Evolutionary conservation across 2,797 vertebrate genomes (phyloP).

Genomic region (Megaceryle alcyon): DNA sequence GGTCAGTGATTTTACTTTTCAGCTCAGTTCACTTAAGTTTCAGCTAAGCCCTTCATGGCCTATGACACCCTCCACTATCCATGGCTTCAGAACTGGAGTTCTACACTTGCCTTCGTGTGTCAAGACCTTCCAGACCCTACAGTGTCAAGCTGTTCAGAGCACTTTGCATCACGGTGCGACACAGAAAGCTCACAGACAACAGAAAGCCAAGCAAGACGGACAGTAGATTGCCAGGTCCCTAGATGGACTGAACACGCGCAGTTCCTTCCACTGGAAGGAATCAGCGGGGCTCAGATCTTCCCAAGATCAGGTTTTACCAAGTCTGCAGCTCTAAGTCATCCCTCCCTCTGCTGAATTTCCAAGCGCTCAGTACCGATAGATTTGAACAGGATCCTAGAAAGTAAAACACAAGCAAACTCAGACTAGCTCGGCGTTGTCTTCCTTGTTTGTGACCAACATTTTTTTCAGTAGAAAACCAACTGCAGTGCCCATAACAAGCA

Average conservation of each 20-base stretch:
- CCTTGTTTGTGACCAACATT: background rate
- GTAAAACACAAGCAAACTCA: background rate
- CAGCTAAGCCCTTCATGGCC: background rate
- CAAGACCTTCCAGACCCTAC: background rate
- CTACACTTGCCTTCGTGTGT: background rate
- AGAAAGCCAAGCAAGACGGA: background rate
- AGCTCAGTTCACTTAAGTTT: no score
- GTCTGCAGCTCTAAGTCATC: background rate
- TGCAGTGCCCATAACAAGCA: background rate
- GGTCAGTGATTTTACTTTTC: no score
- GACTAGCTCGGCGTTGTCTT: background rate
- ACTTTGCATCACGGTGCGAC: background rate
- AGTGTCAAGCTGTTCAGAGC: background rate
- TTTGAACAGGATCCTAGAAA: background rate
- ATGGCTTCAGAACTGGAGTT: background rate
- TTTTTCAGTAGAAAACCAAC: background rate
- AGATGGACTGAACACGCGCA: background rate
- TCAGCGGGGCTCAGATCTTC: background rate
- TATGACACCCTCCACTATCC: background rate
- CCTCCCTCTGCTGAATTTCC: background rate
- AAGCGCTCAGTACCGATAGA: fast-evolving
- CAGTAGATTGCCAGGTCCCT: background rate
- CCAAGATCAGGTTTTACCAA: background rate
- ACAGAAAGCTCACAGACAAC: background rate
- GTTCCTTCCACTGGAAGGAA: background rate